These are phyloP conservation scores for Pecten maximus DNA, from an alignment of 2,888 invertebrate species.

Conservation along the genomic window DNA sequence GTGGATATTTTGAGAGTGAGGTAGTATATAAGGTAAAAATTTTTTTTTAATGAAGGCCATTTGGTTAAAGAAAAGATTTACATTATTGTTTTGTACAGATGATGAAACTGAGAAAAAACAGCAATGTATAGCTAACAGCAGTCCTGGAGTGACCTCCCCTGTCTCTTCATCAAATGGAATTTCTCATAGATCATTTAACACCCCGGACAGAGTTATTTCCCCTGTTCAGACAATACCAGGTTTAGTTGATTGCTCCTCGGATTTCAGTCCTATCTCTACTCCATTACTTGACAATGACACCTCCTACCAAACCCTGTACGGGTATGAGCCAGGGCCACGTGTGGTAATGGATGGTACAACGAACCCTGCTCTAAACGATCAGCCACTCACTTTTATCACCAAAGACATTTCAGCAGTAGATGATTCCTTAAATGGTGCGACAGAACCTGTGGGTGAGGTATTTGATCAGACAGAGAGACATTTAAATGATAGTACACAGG, in stretches of 20 bases:
- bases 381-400: background rate
- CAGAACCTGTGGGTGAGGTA: background rate
- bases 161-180: background rate
- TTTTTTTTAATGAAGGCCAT: no score
- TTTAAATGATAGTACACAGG: background rate
- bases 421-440: background rate
- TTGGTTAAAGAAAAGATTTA: no score
- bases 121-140: background rate
- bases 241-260: background rate
- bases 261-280: conserved; percentile 2
- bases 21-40: no score
- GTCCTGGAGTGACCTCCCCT: background rate
- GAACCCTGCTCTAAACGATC: background rate
- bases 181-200: background rate
- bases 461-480: background rate
- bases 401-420: background rate
- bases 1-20: no score
- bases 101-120: background rate
- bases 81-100: background rate
- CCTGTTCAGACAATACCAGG: background rate
- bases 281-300: background rate
- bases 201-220: background rate
- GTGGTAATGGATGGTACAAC: background rate
- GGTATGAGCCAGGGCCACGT: background rate
- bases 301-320: background rate